Percentiles rank a stretch among this genome's conserved stretches.
Conservation (phyloP, 2,888 invertebrate genomes). For the Glyphotaelius pellucidus region DNA sequence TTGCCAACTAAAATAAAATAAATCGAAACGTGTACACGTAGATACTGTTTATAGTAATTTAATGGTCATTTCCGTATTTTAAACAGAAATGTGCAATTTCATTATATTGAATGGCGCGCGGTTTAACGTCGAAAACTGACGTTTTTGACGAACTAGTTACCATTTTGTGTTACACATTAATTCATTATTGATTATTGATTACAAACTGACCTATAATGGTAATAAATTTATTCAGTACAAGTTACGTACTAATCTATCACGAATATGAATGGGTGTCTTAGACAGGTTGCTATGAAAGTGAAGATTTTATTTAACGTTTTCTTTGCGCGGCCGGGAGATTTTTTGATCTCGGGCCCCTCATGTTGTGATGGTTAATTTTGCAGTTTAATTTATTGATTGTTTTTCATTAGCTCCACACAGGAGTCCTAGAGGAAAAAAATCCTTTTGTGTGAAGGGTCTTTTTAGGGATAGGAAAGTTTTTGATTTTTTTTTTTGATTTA, state of each 20-base stretch:
- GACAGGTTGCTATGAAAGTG: not conserved
- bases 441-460: too few species aligned
- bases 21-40: not conserved
- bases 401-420: too few species aligned
- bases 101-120: not conserved
- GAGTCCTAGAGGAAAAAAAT: too few species aligned
- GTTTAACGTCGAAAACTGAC: not conserved
- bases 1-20: not conserved
- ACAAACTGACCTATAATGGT: not conserved
- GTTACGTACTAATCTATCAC: not conserved
- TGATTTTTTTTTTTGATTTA: too few species aligned
- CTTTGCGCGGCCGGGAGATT: too few species aligned
- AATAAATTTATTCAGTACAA: not conserved
- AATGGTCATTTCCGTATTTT: not conserved
- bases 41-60: not conserved
- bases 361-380: too few species aligned
- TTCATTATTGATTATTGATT: not conserved
- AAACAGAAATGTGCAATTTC: not conserved
- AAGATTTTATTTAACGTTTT: not conserved
- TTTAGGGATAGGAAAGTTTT: too few species aligned
- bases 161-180: not conserved
- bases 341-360: too few species aligned
- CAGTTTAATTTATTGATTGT: too few species aligned
- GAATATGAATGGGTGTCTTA: not conserved
- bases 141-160: not conserved